Percentiles rank a stretch among this genome's conserved stretches.
These are phyloP conservation scores for Sinocyclocheilus maitianheensis DNA, from an alignment of 2,113 vertebrate genomes.

Conservation along the genomic window DNA sequence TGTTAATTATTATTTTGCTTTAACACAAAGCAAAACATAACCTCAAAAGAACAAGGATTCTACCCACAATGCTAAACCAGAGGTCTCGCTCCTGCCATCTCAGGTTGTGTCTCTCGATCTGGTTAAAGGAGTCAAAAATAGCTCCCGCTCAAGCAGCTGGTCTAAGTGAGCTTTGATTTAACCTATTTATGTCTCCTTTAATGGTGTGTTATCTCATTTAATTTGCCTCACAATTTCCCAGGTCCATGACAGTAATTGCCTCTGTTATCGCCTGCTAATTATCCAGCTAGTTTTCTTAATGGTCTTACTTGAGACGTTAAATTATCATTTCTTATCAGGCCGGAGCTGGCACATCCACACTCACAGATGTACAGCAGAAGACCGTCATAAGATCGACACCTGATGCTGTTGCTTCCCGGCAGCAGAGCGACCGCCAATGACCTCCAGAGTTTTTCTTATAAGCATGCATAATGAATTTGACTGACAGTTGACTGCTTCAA, in stretches of 20 bases:
- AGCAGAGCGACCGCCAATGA: neutral
- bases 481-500: neutral
- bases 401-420: constrained; percentile 42
- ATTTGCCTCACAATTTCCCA: constrained; percentile 52
- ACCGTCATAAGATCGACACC: constrained; percentile 60
- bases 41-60: neutral
- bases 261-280: constrained; percentile 62
- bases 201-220: constrained; percentile 56
- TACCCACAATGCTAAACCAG: neutral
- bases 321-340: constrained; percentile 64
- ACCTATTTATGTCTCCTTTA: constrained; percentile 43
- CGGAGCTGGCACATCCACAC: constrained; percentile 27
- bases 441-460: neutral
- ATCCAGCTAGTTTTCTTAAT: constrained; percentile 62
- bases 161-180: constrained; percentile 31
- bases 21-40: neutral
- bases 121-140: constrained; percentile 39
- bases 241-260: constrained; percentile 25
- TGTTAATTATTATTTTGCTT: neutral
- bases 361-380: constrained; percentile 51
- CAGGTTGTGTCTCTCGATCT: neutral
- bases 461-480: neutral
- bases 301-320: constrained; percentile 59
- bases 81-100: neutral
- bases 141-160: constrained; percentile 30